Conservation (phyloP, 92 coral and sea anemone genomes). For the Epizoanthus rinbou region DNA sequence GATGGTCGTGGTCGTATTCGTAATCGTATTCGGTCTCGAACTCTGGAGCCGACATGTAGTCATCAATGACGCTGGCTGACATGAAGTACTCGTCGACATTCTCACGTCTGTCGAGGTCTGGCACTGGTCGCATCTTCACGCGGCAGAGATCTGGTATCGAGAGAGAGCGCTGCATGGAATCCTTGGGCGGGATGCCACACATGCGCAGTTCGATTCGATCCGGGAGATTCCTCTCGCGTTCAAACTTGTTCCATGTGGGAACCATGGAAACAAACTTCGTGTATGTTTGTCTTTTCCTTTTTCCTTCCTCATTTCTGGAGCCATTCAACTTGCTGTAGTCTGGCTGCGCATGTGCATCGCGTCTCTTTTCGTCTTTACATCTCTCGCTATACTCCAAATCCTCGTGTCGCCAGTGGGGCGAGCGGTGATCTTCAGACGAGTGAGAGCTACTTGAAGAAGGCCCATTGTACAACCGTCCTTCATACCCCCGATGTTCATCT, state of each 20-base stretch:
- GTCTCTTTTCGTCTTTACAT: neutral
- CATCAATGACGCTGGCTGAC: conserved; percentile 48
- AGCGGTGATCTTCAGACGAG: neutral
- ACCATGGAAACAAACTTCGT: conserved; percentile 76
- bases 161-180: conserved; percentile 50
- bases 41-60: conserved; percentile 47
- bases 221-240: conserved; percentile 66
- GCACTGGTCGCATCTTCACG: conserved; percentile 68
- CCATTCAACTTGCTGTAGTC: conserved; percentile 10
- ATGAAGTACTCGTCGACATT: conserved; percentile 57
- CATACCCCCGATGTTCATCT: neutral
- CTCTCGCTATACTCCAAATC: conserved; percentile 6
- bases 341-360: neutral
- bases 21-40: conserved; percentile 42
- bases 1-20: conserved; percentile 51
- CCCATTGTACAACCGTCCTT: neutral
- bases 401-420: neutral
- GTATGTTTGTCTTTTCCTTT: conserved; percentile 44
- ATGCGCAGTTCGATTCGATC: conserved; percentile 90
- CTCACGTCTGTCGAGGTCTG: conserved; percentile 38
- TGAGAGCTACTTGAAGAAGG: neutral
- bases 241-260: conserved; percentile 53
- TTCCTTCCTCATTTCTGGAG: conserved; percentile 14
- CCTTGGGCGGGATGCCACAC: conserved; percentile 57
- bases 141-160: conserved; percentile 85